Evolutionary conservation across 2,113 vertebrate species (phyloP).

Genomic region (Naja naja): DNA sequence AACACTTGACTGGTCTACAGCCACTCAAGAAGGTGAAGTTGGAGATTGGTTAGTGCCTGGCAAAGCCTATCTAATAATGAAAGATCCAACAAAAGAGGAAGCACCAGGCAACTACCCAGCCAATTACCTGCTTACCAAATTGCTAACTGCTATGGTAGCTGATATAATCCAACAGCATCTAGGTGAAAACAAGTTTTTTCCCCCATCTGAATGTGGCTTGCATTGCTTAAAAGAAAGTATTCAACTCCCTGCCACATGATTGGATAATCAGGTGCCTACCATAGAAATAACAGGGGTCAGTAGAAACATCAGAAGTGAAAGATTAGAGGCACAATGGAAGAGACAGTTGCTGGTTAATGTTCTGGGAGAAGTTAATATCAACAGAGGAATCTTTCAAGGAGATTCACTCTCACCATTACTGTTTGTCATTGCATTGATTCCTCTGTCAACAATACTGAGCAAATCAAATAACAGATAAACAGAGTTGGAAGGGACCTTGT

Average conservation of each 20-base stretch:
- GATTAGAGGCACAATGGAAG: neutral
- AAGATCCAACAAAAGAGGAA: neutral
- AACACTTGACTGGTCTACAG: neutral
- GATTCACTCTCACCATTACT: neutral
- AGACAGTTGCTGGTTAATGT: neutral
- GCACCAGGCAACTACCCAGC: neutral
- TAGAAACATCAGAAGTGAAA: neutral
- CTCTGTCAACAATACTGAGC: neutral
- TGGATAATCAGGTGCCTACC: neutral
- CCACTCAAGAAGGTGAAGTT: neutral
- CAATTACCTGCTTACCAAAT: neutral
- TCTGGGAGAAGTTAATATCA: neutral
- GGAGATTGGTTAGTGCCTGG: neutral
- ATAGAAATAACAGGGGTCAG: neutral
- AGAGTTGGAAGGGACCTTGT: too few relatives aligned
- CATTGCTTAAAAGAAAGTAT: neutral
- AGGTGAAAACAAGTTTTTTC: neutral
- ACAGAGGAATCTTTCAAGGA: neutral
- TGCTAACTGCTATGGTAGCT: neutral
- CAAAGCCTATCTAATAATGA: neutral
- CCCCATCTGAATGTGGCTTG: neutral
- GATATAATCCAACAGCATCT: neutral
- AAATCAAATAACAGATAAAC: neutral
- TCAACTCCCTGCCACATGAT: neutral
- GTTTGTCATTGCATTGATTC: neutral